Conservation (phyloP, 2,888 invertebrate species). For the Dendrolimus houi region DNA sequence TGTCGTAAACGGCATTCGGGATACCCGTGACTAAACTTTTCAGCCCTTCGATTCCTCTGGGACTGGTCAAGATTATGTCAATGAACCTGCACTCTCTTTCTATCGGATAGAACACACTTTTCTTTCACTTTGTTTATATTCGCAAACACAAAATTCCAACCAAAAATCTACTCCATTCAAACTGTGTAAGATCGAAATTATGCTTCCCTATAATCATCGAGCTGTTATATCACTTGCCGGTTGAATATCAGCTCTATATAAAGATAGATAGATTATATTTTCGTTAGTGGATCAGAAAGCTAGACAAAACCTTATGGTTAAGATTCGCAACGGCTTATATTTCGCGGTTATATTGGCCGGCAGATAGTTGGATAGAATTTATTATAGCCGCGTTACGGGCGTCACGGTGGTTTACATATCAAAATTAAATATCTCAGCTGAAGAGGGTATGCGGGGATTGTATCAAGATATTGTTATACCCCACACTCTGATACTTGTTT, state of each 20-base stretch:
- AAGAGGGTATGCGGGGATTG: constrained; percentile 30
- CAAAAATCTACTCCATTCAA: constrained; percentile 18
- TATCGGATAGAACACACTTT: constrained; percentile 20
- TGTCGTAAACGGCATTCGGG: constrained; percentile 58
- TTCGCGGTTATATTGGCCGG: constrained; percentile 67
- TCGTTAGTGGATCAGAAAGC: constrained; percentile 14
- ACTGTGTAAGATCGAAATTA: not conserved
- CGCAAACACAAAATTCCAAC: not conserved
- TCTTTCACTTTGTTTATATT: constrained; percentile 10
- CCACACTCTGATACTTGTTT: not conserved
- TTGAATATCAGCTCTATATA: no score
- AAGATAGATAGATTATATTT: not conserved
- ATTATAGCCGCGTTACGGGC: constrained; percentile 41
- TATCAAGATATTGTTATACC: constrained; percentile 25
- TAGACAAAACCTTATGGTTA: constrained; percentile 47
- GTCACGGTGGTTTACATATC: constrained; percentile 65
- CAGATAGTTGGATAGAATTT: constrained; percentile 63
- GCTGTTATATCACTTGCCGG: no score
- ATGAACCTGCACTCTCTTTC: constrained; percentile 14
- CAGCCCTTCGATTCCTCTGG: constrained; percentile 52
- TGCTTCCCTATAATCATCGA: not conserved
- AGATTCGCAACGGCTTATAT: constrained; percentile 70
- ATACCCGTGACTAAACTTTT: constrained; percentile 61
- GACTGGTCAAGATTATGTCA: constrained; percentile 51
- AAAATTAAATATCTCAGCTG: constrained; percentile 66